phyloP scores from a whole-genome alignment of 1,140 invertebrate species.

The Ruditapes philippinarum region DNA sequence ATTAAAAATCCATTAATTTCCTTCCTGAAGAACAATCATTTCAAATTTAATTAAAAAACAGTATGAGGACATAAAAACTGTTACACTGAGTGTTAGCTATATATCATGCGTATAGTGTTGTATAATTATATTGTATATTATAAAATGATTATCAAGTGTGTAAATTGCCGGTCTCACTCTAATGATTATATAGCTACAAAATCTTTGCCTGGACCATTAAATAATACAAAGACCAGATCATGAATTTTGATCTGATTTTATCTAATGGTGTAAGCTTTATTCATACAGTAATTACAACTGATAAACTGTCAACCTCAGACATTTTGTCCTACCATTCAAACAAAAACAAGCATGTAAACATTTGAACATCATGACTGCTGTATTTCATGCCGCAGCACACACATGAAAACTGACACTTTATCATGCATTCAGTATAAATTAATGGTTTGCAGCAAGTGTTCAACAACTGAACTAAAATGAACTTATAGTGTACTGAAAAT shows the following conservation, averaged over 20 bases:
- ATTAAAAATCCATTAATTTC: too few species aligned
- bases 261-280: not conserved
- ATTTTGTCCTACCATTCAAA: not conserved
- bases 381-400: not conserved
- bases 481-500: too few species aligned
- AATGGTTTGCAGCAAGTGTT: too few species aligned
- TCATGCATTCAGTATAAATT: not conserved
- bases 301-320: not conserved
- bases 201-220: too few species aligned
- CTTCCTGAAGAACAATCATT: too few species aligned
- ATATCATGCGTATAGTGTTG: not conserved
- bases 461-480: too few species aligned
- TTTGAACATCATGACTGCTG: not conserved
- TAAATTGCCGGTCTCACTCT: not conserved
- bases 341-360: not conserved
- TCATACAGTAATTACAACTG: conserved; percentile 7
- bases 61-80: too few species aligned
- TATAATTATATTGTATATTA: not conserved
- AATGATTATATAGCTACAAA: conserved; percentile 17
- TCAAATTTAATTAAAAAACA: too few species aligned
- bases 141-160: not conserved
- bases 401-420: not conserved
- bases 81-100: not conserved
- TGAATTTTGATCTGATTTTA: not conserved
- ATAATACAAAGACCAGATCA: conserved; percentile 9